Conservation (phyloP, 2,797 vertebrate genomes). For the Hemitrygon akajei region DNA sequence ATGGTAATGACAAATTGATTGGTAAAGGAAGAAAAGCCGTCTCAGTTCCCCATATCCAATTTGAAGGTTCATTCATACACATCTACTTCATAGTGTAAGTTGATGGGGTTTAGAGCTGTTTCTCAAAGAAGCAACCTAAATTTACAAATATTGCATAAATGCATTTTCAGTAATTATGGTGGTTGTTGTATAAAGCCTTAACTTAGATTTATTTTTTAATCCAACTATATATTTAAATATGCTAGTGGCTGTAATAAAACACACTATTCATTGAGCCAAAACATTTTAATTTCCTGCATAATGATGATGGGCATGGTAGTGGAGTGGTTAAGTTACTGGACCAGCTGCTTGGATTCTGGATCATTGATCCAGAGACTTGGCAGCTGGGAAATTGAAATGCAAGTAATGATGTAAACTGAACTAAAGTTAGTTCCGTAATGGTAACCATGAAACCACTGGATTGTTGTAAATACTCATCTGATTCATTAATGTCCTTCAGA, state of each 20-base stretch:
- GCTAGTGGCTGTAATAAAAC: neutral
- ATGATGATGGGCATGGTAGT: neutral
- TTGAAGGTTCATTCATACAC: slow-evolving; percentile 27
- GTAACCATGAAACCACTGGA: too few species aligned
- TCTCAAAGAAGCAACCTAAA: slow-evolving; percentile 16
- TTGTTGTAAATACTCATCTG: too few species aligned
- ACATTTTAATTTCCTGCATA: neutral
- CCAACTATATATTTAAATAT: neutral
- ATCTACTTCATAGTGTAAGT: neutral
- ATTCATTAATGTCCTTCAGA: too few species aligned
- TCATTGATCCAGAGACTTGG: too few species aligned
- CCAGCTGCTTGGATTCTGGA: too few species aligned
- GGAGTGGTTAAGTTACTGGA: too few species aligned
- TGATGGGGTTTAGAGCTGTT: neutral
- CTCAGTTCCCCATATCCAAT: slow-evolving; percentile 14
- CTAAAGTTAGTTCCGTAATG: too few species aligned
- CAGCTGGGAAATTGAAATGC: too few species aligned
- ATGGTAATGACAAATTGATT: neutral
- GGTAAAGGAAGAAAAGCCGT: neutral
- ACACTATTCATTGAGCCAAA: neutral
- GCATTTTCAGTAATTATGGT: slow-evolving; percentile 6
- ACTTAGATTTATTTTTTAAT: neutral
- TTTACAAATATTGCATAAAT: slow-evolving; percentile 11
- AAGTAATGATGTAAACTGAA: too few species aligned
- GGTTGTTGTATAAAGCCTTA: neutral